A percentile compares a stretch with the other conserved stretches of the same genome.
phyloP scores from a whole-genome alignment of 2,113 vertebrate genomes.

The Dipodomys spectabilis region DNA sequence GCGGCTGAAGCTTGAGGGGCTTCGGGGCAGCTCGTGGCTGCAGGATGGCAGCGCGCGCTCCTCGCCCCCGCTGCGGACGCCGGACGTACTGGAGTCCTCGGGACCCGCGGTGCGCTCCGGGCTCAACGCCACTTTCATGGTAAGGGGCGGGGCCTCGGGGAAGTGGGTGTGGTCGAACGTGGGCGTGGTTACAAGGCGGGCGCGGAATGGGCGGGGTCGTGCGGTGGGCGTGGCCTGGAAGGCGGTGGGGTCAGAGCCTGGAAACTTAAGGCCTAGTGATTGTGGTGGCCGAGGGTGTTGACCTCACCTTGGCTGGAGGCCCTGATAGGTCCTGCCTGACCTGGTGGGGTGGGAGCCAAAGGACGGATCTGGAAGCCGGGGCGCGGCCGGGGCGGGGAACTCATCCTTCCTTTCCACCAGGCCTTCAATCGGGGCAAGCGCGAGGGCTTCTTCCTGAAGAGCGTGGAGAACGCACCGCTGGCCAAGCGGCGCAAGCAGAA shows the following conservation, averaged over 20 bases:
- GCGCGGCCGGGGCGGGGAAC: not conserved
- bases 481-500: slow-evolving; percentile 94
- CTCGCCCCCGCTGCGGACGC: slow-evolving; percentile 93
- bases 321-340: not conserved
- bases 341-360: not conserved
- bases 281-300: too few relatives aligned
- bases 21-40: slow-evolving; percentile 93
- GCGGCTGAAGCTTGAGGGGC: slow-evolving; percentile 91
- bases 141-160: slow-evolving; percentile 72
- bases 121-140: slow-evolving; percentile 94
- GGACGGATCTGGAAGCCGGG: not conserved
- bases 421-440: slow-evolving; percentile 94
- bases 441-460: slow-evolving; percentile 95
- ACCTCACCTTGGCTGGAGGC: not conserved
- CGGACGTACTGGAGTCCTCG: slow-evolving; percentile 93
- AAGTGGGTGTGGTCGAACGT: not conserved
- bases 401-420: slow-evolving; percentile 73
- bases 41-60: slow-evolving; percentile 92
- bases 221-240: not conserved
- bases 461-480: slow-evolving; percentile 94
- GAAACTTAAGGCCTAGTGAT: not conserved
- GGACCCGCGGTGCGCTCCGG: slow-evolving; percentile 93
- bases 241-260: too few relatives aligned
- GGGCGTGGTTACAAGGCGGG: not conserved
- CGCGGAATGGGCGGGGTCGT: not conserved